Percentiles rank a stretch among this genome's conserved stretches.
These are phyloP conservation scores for Trichomycterus rosablanca DNA, from an alignment of 2,113 vertebrate species.

Conservation along the genomic window DNA sequence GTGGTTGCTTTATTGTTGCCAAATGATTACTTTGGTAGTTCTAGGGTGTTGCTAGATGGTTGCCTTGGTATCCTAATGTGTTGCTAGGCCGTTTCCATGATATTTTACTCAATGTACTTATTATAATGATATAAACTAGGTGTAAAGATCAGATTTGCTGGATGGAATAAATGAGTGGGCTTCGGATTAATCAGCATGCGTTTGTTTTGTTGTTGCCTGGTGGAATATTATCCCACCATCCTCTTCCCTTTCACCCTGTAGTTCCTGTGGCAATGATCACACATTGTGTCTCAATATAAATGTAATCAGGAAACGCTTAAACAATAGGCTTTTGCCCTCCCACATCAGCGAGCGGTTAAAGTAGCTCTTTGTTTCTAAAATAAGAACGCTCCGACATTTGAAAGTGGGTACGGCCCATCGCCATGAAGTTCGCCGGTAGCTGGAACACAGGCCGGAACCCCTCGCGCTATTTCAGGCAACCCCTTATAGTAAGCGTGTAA, in stretches of 20 bases:
- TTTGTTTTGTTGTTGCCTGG: constrained; percentile 12
- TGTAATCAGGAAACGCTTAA: constrained; percentile 60
- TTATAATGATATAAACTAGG: no score
- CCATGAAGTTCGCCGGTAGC: constrained; percentile 55
- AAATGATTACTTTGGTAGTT: no score
- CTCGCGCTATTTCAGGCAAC: constrained; percentile 68
- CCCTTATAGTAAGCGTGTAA: constrained; percentile 71
- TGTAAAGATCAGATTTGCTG: no score
- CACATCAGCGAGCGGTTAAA: constrained; percentile 61
- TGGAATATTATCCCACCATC: constrained; percentile 7
- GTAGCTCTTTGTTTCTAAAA: constrained; percentile 60
- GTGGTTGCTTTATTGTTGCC: no score
- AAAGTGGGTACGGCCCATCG: constrained; percentile 60
- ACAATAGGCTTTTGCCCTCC: constrained; percentile 58
- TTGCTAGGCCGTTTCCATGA: no score
- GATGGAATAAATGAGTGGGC: no score
- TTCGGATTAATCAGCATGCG: no score
- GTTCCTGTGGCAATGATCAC: constrained; percentile 32
- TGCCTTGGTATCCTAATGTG: no score
- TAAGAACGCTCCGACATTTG: constrained; percentile 62
- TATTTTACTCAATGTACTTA: no score
- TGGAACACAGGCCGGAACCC: constrained; percentile 67
- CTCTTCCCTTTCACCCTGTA: constrained; percentile 12
- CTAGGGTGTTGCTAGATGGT: no score
- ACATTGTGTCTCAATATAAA: constrained; percentile 47